These are phyloP conservation scores for Scytalopus superciliaris DNA, from an alignment of 2,113 vertebrate genomes.

Conservation along the genomic window DNA sequence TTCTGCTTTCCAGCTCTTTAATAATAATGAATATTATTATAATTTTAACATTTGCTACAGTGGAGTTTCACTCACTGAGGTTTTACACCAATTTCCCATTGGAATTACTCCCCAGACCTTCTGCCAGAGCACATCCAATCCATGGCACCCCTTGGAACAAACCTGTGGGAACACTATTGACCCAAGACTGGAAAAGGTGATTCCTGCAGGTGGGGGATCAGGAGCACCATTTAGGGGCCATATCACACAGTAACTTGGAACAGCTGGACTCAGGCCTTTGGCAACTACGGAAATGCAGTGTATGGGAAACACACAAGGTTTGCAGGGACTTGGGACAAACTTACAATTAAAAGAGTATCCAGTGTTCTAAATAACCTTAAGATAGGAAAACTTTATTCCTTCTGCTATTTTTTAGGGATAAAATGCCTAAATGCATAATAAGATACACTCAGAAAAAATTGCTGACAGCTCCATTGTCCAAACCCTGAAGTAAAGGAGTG, in stretches of 20 bases:
- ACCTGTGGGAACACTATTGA: accelerated
- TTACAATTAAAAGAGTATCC: not conserved
- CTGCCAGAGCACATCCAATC: not conserved
- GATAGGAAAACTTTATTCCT: not conserved
- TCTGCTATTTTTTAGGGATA: not conserved
- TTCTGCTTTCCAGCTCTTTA: not conserved
- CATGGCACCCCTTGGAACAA: not conserved
- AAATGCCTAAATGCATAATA: not conserved
- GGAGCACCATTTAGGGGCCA: not conserved
- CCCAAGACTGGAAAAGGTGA: not conserved
- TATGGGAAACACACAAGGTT: accelerated
- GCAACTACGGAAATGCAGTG: not conserved
- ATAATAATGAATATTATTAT: not conserved
- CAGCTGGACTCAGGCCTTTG: not conserved
- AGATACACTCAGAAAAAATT: not conserved
- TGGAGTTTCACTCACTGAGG: not conserved
- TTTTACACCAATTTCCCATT: not conserved
- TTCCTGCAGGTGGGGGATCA: not conserved
- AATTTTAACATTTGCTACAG: not conserved
- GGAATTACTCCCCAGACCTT: not conserved
- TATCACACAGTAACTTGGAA: not conserved
- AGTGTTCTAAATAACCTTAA: not conserved
- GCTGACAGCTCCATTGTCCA: not conserved
- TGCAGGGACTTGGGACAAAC: not conserved
- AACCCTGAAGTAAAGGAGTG: not conserved